A percentile compares a stretch with the other conserved stretches of the same genome.
Evolutionary conservation across 2,797 vertebrate genomes (phyloP).

Genomic region (Bradypus variegatus): DNA sequence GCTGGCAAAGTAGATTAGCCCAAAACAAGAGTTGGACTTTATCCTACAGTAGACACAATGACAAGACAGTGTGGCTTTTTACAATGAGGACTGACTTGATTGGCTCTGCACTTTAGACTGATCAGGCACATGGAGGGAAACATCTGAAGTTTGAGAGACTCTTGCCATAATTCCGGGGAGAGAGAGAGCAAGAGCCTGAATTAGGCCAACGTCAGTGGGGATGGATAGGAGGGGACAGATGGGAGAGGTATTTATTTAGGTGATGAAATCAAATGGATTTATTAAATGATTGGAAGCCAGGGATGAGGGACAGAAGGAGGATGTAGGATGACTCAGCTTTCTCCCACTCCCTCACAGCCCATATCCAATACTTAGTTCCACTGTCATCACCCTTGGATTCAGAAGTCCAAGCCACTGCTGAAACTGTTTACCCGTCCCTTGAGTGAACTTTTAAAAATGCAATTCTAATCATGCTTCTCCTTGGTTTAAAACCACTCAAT

Average conservation of each 20-base stretch:
- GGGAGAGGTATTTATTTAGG: neutral
- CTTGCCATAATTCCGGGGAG: neutral
- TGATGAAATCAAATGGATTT: neutral
- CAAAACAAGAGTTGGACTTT: constrained; percentile 1
- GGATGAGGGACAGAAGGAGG: neutral
- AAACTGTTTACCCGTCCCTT: neutral
- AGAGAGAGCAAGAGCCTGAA: neutral
- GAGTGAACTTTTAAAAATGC: neutral
- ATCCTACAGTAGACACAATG: neutral
- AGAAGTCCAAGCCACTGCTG: neutral
- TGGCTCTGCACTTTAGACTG: constrained; percentile 14
- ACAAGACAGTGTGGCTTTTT: neutral
- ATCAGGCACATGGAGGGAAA: neutral
- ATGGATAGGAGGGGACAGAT: neutral
- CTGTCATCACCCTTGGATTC: neutral
- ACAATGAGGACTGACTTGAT: neutral
- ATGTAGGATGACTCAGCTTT: neutral
- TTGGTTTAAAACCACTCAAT: neutral
- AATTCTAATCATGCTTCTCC: neutral
- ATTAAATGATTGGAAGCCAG: neutral
- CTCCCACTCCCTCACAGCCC: neutral
- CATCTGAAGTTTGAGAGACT: neutral
- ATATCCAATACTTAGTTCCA: neutral
- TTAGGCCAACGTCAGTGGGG: neutral
- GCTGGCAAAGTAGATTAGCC: neutral